Percentiles rank a stretch among this genome's conserved stretches.
phyloP scores from a whole-genome alignment of 2,888 invertebrate species.

The Bembecia ichneumoniformis region DNA sequence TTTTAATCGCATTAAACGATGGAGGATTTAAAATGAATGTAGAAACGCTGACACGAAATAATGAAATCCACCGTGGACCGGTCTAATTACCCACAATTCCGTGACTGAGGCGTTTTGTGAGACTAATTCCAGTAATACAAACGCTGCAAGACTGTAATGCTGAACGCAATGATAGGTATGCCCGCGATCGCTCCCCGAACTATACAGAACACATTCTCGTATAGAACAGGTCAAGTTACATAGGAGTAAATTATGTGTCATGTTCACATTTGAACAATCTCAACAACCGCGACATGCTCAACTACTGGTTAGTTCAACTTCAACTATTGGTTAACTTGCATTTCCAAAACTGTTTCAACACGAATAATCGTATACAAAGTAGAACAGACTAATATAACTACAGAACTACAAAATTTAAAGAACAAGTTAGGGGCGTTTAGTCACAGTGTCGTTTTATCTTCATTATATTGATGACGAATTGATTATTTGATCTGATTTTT shows the following conservation, averaged over 20 bases:
- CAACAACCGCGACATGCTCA: neutral
- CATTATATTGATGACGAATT: no score
- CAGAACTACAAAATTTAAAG: no score
- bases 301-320: neutral
- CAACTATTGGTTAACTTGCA: no score
- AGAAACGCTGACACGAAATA: slow-evolving; percentile 32
- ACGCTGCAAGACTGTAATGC: neutral
- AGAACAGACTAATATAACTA: no score
- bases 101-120: neutral
- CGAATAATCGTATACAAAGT: no score
- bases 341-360: no score
- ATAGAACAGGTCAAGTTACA: neutral
- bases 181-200: no score
- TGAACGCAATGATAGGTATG: no score
- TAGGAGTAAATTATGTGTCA: neutral
- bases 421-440: no score
- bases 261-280: neutral
- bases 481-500: no score
- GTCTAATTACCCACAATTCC: slow-evolving; percentile 32
- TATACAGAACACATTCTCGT: no score
- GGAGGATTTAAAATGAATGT: slow-evolving; percentile 38
- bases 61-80: slow-evolving; percentile 44
- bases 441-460: no score
- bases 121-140: neutral
- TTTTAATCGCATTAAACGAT: slow-evolving; percentile 53